These are phyloP conservation scores for Pteruthius melanotis DNA, from an alignment of 2,113 vertebrate genomes.

Conservation along the genomic window DNA sequence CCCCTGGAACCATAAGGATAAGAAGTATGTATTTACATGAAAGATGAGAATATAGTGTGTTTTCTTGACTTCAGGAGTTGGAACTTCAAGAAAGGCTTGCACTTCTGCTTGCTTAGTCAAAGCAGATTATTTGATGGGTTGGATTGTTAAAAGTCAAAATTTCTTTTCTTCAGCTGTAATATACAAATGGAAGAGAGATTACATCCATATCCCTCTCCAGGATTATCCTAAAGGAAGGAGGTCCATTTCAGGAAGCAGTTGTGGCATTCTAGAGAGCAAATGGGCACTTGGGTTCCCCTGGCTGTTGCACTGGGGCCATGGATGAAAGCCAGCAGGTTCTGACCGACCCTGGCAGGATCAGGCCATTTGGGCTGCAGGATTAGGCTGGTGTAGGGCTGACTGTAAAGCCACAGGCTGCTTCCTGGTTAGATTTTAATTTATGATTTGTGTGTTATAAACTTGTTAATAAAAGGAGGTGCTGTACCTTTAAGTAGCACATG, in stretches of 20 bases:
- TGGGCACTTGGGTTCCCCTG: background rate
- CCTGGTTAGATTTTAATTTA: background rate
- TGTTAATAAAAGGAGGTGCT: background rate
- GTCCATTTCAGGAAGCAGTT: background rate
- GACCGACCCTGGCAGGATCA: background rate
- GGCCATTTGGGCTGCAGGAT: background rate
- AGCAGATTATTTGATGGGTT: background rate
- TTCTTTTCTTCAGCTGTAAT: background rate
- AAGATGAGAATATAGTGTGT: conserved; percentile 5
- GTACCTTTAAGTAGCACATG: conserved; percentile 40
- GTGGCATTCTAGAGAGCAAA: rapidly evolving
- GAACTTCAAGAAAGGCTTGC: background rate
- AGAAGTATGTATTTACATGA: conserved; percentile 13
- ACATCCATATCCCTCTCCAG: background rate
- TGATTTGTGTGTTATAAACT: background rate
- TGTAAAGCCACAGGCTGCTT: background rate
- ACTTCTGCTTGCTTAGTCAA: background rate
- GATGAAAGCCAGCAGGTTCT: background rate
- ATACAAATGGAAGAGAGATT: background rate
- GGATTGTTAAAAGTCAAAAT: background rate
- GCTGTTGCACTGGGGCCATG: background rate
- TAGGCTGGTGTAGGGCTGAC: background rate
- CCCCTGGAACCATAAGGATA: conserved; percentile 7
- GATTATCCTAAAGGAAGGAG: background rate
- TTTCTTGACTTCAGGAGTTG: background rate